Evolutionary conservation across 2,888 invertebrate genomes (phyloP), one percentile per base, ranked within the genome.

Genomic region (Nineta flava): DNA sequence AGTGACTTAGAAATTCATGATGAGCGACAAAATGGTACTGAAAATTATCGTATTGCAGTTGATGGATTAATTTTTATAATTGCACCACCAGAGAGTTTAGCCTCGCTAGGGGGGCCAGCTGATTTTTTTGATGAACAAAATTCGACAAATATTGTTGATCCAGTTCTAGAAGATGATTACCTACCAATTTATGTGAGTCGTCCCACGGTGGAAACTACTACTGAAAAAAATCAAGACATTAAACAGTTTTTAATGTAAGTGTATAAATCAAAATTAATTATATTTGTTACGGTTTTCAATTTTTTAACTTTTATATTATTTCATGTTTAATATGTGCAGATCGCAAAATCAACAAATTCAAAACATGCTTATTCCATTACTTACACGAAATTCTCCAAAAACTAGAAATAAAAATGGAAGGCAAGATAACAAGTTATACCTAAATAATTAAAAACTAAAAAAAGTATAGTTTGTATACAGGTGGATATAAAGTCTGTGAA

Each of bases 11-110:
- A 68, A 17, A 67, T 70, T 54, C 80, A 77, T 62, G 86, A 87
- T 64, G 84, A 87, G 61, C 68, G 85, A 7, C 87, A 87, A 62
- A 86, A 85, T 60, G 87, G 87, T 1, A 70, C 77, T 0, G 84
- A 83, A 57, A 87, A 87, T 67, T 75, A 78, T 55, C 71, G 83
- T 15, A 65, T 87, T 9, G 78, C 76, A 60, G 71, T 87, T 47
- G 77, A 81, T 57, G 83, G 80, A 12, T 69, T 83, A n/a, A 73
- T 80, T 12, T 65, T 83, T 32, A 77, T 81, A 2, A 68, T 79
- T 41, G 77, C 79, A 0, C 80, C 81, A 0, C 74, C 75, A 0
- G 79, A 79, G 48, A 68, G 75, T n/a, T n/a, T 49, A 34, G 49
- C 26, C 12, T 16, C 21, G 9, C 16, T 21, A n/a, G 32, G 12